These are phyloP conservation scores for Eulemur albifrons DNA, from an alignment of 2,797 vertebrate species.

Conservation along the genomic window DNA sequence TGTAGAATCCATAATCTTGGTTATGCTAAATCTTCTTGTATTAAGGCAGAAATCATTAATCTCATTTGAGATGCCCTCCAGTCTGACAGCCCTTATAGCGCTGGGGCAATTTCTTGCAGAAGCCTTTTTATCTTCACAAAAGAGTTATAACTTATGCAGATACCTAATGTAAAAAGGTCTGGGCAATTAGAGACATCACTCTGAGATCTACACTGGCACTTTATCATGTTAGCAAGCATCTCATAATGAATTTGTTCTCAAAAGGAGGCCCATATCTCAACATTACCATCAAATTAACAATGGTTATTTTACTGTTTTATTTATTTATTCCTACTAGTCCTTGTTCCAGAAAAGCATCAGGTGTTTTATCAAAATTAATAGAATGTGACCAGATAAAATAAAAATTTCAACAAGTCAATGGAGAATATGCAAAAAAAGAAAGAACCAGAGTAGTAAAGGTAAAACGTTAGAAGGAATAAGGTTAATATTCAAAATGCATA, in stretches of 20 bases:
- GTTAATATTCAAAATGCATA: neutral
- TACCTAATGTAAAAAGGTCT: constrained; percentile 77
- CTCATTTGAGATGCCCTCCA: constrained; percentile 83
- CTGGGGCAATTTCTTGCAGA: constrained; percentile 75
- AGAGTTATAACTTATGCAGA: constrained; percentile 81
- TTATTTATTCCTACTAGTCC: constrained; percentile 30
- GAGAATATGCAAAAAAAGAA: neutral
- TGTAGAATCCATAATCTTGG: constrained; percentile 83
- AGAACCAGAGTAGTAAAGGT: neutral
- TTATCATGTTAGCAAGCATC: constrained; percentile 60
- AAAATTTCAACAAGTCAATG: neutral
- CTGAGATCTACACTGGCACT: constrained; percentile 71
- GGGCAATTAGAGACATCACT: constrained; percentile 82
- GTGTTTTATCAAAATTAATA: constrained; percentile 35
- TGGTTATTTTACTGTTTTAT: constrained; percentile 41
- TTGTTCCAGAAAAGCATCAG: constrained; percentile 32
- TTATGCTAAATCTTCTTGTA: constrained; percentile 82
- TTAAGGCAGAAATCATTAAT: constrained; percentile 86
- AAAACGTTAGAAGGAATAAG: neutral
- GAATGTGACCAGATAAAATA: constrained; percentile 1
- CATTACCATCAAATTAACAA: constrained; percentile 24
- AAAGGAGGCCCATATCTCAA: constrained; percentile 53
- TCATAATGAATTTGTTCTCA: constrained; percentile 79
- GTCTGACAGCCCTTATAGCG: constrained; percentile 79
- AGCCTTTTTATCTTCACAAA: constrained; percentile 85